These are phyloP conservation scores for Mungos mungo DNA, from an alignment of 2,113 vertebrate species.

Conservation along the genomic window DNA sequence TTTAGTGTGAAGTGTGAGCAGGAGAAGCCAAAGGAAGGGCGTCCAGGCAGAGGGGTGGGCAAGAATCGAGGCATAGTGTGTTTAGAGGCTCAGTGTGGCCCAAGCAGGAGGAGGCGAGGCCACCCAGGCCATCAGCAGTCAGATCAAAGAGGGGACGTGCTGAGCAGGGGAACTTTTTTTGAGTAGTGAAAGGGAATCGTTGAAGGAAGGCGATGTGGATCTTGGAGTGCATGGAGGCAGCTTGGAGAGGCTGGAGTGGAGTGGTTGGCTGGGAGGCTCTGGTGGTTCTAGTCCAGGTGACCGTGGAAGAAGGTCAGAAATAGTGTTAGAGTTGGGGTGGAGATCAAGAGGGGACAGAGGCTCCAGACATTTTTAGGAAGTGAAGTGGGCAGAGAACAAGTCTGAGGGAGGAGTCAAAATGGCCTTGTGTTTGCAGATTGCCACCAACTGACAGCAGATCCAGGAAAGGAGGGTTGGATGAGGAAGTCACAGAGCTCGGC, in stretches of 20 bases:
- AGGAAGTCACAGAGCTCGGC: not conserved
- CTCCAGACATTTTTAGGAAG: not conserved
- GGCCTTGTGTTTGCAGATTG: not conserved
- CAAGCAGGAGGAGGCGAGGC: not conserved
- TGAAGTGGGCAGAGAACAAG: not conserved
- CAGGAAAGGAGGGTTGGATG: not conserved
- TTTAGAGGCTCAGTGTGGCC: no score
- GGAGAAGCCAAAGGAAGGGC: not conserved
- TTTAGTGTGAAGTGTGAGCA: not conserved
- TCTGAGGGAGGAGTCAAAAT: not conserved
- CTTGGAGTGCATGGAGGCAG: not conserved
- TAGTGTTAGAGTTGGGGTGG: not conserved
- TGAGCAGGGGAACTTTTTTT: not conserved
- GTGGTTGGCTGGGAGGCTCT: no score
- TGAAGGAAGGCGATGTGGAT: not conserved
- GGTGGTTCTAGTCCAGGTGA: not conserved
- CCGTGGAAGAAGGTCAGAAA: not conserved
- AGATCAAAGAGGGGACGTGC: accelerated
- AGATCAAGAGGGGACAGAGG: not conserved
- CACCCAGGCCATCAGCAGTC: not conserved
- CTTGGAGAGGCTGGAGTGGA: not conserved
- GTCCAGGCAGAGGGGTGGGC: not conserved
- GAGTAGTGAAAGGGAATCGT: not conserved
- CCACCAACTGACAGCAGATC: not conserved
- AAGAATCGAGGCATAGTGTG: accelerated